Base-by-base conservation (phyloP, 2,797 vertebrate genomes). In the Epinephelus coioides region DNA sequence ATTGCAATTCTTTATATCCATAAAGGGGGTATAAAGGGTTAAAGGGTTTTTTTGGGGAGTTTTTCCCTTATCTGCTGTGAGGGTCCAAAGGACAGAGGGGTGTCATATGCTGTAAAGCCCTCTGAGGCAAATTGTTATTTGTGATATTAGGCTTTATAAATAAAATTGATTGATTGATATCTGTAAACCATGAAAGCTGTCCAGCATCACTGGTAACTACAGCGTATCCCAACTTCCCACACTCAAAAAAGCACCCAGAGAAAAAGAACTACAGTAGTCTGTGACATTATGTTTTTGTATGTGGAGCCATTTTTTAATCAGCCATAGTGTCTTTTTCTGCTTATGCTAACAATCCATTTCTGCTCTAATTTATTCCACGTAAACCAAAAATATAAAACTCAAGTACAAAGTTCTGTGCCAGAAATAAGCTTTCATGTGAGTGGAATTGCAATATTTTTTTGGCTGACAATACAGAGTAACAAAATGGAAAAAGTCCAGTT, bases 381-480 rank as follows among this genome's bases (percentile, higher is more conserved):
- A 63, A 54, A 25, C 40, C 23, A 30, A 56, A 68, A 44, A 71
- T 60, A 27, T 21, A 27, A 56, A 75, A 62, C 44, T 74, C 43
- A 43, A 56, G 59, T n/a, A 17, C n/a, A 40, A 17, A 38, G 12
- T 18, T 72, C 19, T 65, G n/a, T 13, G 50, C 2, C 30, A 50
- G 49, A 13, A 40, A 46, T 12, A 10, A 40, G 5, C 11, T 56
- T 50, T 54, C 25, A 43, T 54, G 8, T 54, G 25, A 3, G 2
- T 30, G 34, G 1, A 19, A 51, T 43, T 40, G 2, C 10, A 2
- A 7, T 40, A 18, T 65, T 50, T 30, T 38, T 64, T 12, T 2
- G 19, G 21, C 17, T 23, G 11, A 3, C 17, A 49, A 34, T 19
- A 15, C 2, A 51, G 19, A 57, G 30, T 38, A 9, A 47, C 23